These are phyloP conservation scores for Pitangus sulphuratus DNA, from an alignment of 2,797 vertebrate genomes.

Conservation along the genomic window DNA sequence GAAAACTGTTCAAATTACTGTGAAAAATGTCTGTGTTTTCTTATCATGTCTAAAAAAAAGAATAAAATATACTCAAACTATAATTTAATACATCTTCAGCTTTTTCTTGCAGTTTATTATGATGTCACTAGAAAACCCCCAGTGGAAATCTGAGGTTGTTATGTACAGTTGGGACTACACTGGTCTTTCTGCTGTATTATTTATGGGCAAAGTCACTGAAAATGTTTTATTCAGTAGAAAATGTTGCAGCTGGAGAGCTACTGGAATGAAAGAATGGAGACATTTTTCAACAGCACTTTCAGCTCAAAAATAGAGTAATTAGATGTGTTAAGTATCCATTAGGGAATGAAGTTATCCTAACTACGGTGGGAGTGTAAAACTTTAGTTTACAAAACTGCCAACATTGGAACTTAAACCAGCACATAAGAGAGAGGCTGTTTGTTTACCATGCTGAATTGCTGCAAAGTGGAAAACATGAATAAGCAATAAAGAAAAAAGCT, in stretches of 20 bases:
- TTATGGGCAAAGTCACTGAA: conserved; percentile 36
- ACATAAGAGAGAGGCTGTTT: conserved; percentile 42
- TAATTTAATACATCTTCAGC: background rate
- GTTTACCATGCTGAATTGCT: conserved; percentile 60
- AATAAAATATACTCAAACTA: background rate
- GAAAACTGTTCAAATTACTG: background rate
- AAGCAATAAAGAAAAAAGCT: conserved; percentile 63
- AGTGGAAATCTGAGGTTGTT: background rate
- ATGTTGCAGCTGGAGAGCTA: conserved; percentile 46
- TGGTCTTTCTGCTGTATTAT: conserved; percentile 40
- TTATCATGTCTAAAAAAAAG: background rate
- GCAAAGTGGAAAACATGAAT: conserved; percentile 60
- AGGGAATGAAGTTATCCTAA: conserved; percentile 68
- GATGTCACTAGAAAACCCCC: conserved; percentile 39
- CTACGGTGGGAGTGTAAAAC: conserved; percentile 34
- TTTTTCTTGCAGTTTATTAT: conserved; percentile 13
- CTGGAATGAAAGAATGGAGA: conserved; percentile 53
- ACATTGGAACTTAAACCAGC: conserved; percentile 34
- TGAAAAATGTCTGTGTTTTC: background rate
- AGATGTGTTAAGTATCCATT: conserved; percentile 55
- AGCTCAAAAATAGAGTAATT: conserved; percentile 67
- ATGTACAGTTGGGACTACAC: background rate
- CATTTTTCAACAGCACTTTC: conserved; percentile 52
- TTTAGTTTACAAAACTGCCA: conserved; percentile 67
- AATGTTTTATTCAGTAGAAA: conserved; percentile 67